phyloP scores from a whole-genome alignment of 2,113 vertebrate genomes.

The Pagrus major region DNA sequence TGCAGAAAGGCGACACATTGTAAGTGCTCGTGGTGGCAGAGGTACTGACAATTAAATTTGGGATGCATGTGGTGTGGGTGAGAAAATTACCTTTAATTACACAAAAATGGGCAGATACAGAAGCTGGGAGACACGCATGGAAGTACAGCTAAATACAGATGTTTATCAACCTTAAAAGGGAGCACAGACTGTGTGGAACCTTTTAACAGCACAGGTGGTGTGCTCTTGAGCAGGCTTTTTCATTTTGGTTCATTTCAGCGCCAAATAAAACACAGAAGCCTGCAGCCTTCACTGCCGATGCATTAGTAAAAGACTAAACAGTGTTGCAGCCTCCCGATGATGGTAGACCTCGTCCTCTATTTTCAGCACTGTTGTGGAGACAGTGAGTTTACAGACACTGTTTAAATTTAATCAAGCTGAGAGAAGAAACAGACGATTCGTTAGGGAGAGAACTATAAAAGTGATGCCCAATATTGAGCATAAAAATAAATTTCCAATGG shows the following conservation, averaged over 20 bases:
- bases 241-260: conserved; percentile 11
- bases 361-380: conserved; percentile 53
- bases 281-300: conserved; percentile 19
- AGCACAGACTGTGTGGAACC: not conserved
- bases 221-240: conserved; percentile 23
- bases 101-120: conserved; percentile 28
- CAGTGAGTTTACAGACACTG: conserved; percentile 29
- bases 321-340: conserved; percentile 35
- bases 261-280: conserved; percentile 36
- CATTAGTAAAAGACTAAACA: conserved; percentile 54
- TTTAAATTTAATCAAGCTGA: conserved; percentile 58
- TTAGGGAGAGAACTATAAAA: conserved; percentile 22
- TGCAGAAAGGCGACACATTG: not conserved
- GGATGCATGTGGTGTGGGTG: conserved; percentile 41
- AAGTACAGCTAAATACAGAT: conserved; percentile 5
- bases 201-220: conserved; percentile 33
- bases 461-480: conserved; percentile 1
- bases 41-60: conserved; percentile 21
- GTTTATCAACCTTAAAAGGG: conserved; percentile 12
- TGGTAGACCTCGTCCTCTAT: conserved; percentile 41
- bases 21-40: not conserved
- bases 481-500: not conserved
- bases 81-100: conserved; percentile 61
- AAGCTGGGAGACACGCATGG: not conserved
- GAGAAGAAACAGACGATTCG: conserved; percentile 54